Percentiles rank a stretch among this genome's conserved stretches.
phyloP scores from a whole-genome alignment of 30 jellyfish, hydroid and myxozoan genomes.

The Turritopsis rubra region DNA sequence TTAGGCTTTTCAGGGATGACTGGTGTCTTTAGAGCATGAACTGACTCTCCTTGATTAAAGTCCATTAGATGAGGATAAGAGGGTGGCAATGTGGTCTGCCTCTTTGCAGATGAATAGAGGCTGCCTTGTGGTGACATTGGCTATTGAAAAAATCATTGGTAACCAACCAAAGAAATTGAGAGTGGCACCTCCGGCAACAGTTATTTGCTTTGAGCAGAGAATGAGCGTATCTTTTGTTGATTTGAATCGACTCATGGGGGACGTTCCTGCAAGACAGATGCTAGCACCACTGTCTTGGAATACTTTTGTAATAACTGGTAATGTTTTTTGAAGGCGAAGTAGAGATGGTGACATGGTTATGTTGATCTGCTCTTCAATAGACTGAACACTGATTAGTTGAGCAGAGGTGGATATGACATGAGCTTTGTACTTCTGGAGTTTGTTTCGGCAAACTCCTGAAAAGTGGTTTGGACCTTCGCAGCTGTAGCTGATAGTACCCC shows the following conservation, averaged over 20 bases:
- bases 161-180: not conserved
- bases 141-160: not conserved
- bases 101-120: not conserved
- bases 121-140: not conserved
- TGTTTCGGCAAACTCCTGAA: not conserved
- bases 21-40: not conserved
- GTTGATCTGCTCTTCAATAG: not conserved
- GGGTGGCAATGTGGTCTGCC: not conserved
- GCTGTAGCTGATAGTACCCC: not conserved
- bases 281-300: not conserved
- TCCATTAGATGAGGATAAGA: slow-evolving; percentile 24
- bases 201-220: not conserved
- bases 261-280: not conserved
- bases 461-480: not conserved
- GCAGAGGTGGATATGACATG: not conserved
- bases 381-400: not conserved
- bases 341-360: not conserved
- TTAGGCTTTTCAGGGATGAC: slow-evolving; percentile 7
- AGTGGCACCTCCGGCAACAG: not conserved
- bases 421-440: not conserved
- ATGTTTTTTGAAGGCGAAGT: not conserved
- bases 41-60: not conserved
- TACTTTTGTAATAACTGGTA: not conserved
- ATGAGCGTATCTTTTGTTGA: not conserved
- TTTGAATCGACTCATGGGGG: not conserved